These are phyloP conservation scores for Gandaritis pyraliata DNA, from an alignment of 2,888 invertebrate species.

Conservation along the genomic window DNA sequence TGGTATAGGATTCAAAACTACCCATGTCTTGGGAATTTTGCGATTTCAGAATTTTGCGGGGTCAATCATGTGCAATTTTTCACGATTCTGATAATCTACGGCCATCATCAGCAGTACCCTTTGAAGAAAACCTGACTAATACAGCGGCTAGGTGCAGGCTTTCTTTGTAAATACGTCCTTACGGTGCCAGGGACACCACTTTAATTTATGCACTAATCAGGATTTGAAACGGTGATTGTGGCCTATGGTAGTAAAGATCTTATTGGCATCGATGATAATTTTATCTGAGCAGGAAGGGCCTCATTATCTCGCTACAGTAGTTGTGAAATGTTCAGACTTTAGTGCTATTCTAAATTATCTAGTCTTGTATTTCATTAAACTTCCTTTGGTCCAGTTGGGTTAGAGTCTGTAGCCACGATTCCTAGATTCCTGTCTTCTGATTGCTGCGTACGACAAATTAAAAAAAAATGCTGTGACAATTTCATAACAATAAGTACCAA, in stretches of 20 bases:
- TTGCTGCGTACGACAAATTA: neutral
- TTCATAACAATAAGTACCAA: no score
- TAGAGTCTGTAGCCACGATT: neutral
- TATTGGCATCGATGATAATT: conserved; percentile 39
- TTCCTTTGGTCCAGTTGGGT: conserved; percentile 1
- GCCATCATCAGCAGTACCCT: no score
- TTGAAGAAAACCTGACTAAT: no score
- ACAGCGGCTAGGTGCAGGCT: neutral
- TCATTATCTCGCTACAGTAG: conserved; percentile 27
- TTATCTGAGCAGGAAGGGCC: conserved; percentile 39
- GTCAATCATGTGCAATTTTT: no score
- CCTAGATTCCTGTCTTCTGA: neutral
- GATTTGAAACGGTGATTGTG: conserved; percentile 44
- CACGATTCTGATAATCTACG: no score
- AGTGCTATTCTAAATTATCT: no score
- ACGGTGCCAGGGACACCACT: conserved; percentile 50
- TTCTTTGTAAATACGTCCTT: conserved; percentile 20
- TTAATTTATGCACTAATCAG: conserved; percentile 46
- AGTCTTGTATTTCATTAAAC: neutral
- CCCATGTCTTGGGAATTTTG: no score
- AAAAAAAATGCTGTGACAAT: no score
- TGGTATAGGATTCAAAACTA: no score
- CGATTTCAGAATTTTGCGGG: no score
- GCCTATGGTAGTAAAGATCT: conserved; percentile 42
- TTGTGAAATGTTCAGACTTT: conserved; percentile 12